A percentile compares a stretch with the other conserved stretches of the same genome.
phyloP scores from a whole-genome alignment of 2,888 invertebrate genomes.

The Agapetus fuscipes region DNA sequence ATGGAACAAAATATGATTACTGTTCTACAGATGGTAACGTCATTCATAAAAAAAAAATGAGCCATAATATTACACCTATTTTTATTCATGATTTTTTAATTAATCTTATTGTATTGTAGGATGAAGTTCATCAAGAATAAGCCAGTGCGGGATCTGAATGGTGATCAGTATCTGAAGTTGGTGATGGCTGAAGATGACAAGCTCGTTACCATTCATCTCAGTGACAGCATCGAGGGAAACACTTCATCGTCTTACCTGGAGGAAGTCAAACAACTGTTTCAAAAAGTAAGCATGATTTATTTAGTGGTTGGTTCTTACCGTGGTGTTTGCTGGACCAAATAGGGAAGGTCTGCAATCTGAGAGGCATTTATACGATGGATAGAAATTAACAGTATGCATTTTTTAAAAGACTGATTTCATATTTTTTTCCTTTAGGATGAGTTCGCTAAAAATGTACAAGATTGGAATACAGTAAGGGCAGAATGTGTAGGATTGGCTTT shows the following conservation, averaged over 20 bases:
- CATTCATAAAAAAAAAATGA: too few relatives aligned
- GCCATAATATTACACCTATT: too few relatives aligned
- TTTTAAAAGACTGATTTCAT: background rate
- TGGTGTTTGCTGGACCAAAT: too few relatives aligned
- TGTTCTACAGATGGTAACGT: too few relatives aligned
- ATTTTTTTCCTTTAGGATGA: constrained; percentile 59
- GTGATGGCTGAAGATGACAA: constrained; percentile 74
- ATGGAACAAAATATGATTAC: too few relatives aligned
- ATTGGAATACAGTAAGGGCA: constrained; percentile 87
- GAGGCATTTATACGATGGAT: too few relatives aligned
- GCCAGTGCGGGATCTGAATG: constrained; percentile 78
- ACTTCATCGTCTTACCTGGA: constrained; percentile 72
- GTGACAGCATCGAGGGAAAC: constrained; percentile 70
- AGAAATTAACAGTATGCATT: background rate
- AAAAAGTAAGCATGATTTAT: constrained; percentile 52
- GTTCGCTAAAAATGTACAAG: constrained; percentile 86
- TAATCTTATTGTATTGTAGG: constrained; percentile 30
- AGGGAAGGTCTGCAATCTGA: too few relatives aligned
- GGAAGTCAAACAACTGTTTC: constrained; percentile 79
- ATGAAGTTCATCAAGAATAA: constrained; percentile 90
- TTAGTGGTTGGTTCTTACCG: too few relatives aligned
- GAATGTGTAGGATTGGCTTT: constrained; percentile 85
- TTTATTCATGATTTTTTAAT: too few relatives aligned
- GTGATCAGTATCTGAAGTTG: constrained; percentile 84
- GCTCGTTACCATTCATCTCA: constrained; percentile 60